These are phyloP conservation scores for Fregata magnificens DNA, from an alignment of 2,113 vertebrate genomes.

Conservation along the genomic window DNA sequence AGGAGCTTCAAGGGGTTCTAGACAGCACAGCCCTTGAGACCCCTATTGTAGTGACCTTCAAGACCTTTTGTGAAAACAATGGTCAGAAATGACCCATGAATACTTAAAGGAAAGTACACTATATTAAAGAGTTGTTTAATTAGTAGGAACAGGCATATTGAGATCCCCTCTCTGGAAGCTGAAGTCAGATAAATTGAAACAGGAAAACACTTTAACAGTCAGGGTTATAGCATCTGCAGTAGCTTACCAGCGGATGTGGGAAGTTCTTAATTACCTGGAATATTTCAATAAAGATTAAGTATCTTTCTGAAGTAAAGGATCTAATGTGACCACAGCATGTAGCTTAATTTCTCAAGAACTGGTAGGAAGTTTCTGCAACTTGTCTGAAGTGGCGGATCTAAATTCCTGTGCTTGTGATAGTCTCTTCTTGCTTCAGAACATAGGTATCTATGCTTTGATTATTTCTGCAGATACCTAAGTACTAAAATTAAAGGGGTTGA, in stretches of 20 bases:
- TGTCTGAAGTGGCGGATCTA: not conserved
- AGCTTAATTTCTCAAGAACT: not conserved
- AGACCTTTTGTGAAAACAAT: not conserved
- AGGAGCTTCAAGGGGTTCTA: not conserved
- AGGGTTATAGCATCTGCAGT: not conserved
- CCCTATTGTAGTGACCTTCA: not conserved
- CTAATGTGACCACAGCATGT: not conserved
- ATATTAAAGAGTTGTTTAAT: not conserved
- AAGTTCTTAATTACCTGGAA: conserved; percentile 1
- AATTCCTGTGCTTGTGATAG: not conserved
- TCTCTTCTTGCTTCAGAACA: not conserved
- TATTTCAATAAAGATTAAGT: not conserved
- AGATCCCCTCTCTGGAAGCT: not conserved
- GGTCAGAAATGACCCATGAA: not conserved
- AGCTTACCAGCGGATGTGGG: not conserved
- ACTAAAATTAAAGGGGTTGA: not conserved
- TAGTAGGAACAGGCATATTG: not conserved
- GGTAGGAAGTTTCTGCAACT: not conserved
- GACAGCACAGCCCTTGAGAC: not conserved
- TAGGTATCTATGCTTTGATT: not conserved
- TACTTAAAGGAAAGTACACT: not conserved
- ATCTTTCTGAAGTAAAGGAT: not conserved
- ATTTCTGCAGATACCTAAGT: not conserved
- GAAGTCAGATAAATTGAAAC: not conserved
- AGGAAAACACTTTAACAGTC: not conserved